Conservation (phyloP, 2,113 vertebrate species). For the Notothenia coriiceps region DNA sequence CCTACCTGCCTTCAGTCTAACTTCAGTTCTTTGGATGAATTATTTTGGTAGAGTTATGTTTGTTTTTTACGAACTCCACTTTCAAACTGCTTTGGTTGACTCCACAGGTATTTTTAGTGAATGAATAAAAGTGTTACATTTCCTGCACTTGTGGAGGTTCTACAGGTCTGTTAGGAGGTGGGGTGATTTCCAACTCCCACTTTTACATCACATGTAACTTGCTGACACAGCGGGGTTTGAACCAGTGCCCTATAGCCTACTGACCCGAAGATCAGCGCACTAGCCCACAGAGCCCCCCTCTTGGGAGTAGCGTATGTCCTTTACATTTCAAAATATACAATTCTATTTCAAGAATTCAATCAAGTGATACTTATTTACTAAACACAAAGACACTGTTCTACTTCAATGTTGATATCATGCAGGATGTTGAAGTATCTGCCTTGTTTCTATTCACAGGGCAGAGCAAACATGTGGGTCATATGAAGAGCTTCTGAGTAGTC, state of each 20-base stretch:
- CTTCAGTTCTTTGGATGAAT: background rate
- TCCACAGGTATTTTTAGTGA: background rate
- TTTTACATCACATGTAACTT: background rate
- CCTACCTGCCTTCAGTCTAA: no score
- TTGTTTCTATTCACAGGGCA: background rate
- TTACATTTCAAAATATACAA: background rate
- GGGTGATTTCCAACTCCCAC: background rate
- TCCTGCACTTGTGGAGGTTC: background rate
- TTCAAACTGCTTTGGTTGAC: background rate
- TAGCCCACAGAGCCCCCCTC: no score
- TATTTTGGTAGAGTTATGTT: background rate
- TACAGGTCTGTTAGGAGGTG: background rate
- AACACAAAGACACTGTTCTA: background rate
- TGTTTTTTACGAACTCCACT: background rate
- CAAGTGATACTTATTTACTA: background rate
- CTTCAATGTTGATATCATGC: background rate
- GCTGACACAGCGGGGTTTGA: no score
- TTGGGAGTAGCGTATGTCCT: no score
- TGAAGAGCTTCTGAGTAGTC: slow-evolving; percentile 30
- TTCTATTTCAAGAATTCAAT: background rate
- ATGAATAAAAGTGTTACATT: background rate
- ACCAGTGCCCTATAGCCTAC: no score
- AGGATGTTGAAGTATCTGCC: background rate
- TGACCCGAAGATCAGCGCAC: no score
- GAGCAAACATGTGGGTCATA: slow-evolving; percentile 25